A percentile compares a stretch with the other conserved stretches of the same genome.
phyloP scores from a whole-genome alignment of 2,888 invertebrate species.

The Melangyna quadrimaculata region DNA sequence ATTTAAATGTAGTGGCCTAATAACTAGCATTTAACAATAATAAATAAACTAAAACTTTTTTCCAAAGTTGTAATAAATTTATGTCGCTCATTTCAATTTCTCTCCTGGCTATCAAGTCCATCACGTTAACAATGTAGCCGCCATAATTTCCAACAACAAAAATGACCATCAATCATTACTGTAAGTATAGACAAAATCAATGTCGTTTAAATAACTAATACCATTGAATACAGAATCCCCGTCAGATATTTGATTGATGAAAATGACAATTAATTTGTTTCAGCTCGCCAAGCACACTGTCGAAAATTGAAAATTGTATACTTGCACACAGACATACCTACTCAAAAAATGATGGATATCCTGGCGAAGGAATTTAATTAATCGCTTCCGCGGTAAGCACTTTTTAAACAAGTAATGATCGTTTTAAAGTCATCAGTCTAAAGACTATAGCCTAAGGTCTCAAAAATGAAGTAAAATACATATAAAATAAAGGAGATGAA shows the following conservation, averaged over 20 bases:
- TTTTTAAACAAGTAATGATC: conserved; percentile 64
- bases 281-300: conserved; percentile 44
- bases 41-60: too few species aligned
- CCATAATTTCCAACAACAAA: background rate
- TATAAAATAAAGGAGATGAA: background rate
- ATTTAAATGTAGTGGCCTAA: too few species aligned
- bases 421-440: conserved; percentile 40
- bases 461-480: background rate
- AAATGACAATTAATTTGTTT: conserved; percentile 70
- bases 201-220: conserved; percentile 69
- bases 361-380: conserved; percentile 58
- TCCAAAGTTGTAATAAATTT: background rate
- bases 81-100: background rate
- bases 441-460: conserved; percentile 26
- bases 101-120: background rate
- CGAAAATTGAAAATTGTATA: conserved; percentile 55
- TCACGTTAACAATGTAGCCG: background rate
- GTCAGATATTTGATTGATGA: conserved; percentile 69
- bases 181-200: conserved; percentile 62
- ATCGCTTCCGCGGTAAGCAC: conserved; percentile 46
- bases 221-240: conserved; percentile 67
- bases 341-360: conserved; percentile 56
- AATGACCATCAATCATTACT: conserved; percentile 61
- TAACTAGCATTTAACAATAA: too few species aligned
- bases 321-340: background rate